These are phyloP conservation scores for Colostygia pectinataria DNA, from an alignment of 2,888 invertebrate genomes.

Conservation along the genomic window DNA sequence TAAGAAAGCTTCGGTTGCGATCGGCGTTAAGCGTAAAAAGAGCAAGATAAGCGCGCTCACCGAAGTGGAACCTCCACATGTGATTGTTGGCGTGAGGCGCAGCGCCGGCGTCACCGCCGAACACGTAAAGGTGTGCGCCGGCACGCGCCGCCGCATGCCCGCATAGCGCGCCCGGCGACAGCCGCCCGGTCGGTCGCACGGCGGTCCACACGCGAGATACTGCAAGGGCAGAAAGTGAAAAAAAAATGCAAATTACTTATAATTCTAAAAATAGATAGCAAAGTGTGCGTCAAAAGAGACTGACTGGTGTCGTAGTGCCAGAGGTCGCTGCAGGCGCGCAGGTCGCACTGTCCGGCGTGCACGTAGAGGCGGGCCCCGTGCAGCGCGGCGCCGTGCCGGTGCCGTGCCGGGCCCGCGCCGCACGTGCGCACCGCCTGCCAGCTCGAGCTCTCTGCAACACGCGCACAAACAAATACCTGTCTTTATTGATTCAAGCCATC, in stretches of 20 bases:
- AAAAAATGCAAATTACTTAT: too few relatives aligned
- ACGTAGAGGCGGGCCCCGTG: conserved; percentile 92
- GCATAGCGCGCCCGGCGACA: conserved; percentile 87
- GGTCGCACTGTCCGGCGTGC: conserved; percentile 94
- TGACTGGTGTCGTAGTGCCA: conserved; percentile 90
- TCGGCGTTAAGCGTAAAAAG: too few relatives aligned
- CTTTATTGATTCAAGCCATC: too few relatives aligned
- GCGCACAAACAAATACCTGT: background rate
- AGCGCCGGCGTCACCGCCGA: conserved; percentile 90
- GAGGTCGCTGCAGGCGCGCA: conserved; percentile 89
- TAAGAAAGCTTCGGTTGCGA: too few relatives aligned
- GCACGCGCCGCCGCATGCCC: conserved; percentile 91
- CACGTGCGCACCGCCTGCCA: conserved; percentile 85
- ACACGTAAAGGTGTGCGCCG: conserved; percentile 89
- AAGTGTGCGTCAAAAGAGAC: conserved; percentile 33
- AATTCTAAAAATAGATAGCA: too few relatives aligned
- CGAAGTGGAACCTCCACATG: conserved; percentile 92
- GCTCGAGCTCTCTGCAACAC: conserved; percentile 87
- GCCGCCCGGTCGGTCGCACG: conserved; percentile 84
- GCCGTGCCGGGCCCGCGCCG: conserved; percentile 85
- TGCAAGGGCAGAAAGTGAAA: too few relatives aligned
- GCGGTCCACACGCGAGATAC: conserved; percentile 85
- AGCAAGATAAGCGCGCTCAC: conserved; percentile 58
- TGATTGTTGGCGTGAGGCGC: conserved; percentile 85
- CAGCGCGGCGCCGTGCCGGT: conserved; percentile 92